Base-by-base conservation (phyloP, 2,888 invertebrate species). In the Mellilla xanthometata region DNA sequence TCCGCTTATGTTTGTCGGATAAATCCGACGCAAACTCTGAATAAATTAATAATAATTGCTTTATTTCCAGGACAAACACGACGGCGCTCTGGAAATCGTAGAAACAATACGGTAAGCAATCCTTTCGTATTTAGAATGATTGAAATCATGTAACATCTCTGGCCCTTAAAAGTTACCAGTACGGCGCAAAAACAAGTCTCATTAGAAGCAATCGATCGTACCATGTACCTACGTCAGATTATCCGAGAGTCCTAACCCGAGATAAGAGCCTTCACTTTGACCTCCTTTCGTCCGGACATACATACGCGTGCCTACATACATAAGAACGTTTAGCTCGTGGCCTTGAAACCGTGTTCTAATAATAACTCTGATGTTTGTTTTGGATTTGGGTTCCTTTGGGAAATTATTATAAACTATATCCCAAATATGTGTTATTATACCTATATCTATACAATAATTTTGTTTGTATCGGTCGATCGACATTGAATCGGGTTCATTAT, bases 81-180 rank as follows among this genome's bases (percentile, higher is more conserved):
- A 97, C 91, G 96, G 96, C 68, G 96, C 96, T 61, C 87, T 95
- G 77, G 97, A 97, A 91, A 96, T 97, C 74, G 94, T 96, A 67
- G 97, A 97, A 83, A 97, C 97, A 32, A 97, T 97, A 90, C 92
- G 94, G 95, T 95, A 53, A 44, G 12, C 9, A 15, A 19, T 19
- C 6, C 6, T 19, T 5, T 19, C 15, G 6, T 19, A 3, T 5
- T 19, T 5, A 19, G 6, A 6, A 5, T 6, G 15, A 3, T 5
- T 19, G 4, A 1, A 19, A 19, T 19, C 6, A 6, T 5, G 3
- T 19, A 19, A 19, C 15, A n/a, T n/a, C n/a, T n/a, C n/a, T n/a
- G n/a, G n/a, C 15, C 6, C 15, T 19, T 19, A 5, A 19, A 5
- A 19, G 15, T 3, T 5, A 3, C 3, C 3, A 19, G 15, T 19